A percentile compares a stretch with the other conserved stretches of the same genome.
These are phyloP conservation scores for Melanostoma scalare DNA, from an alignment of 2,888 invertebrate species.

Conservation along the genomic window DNA sequence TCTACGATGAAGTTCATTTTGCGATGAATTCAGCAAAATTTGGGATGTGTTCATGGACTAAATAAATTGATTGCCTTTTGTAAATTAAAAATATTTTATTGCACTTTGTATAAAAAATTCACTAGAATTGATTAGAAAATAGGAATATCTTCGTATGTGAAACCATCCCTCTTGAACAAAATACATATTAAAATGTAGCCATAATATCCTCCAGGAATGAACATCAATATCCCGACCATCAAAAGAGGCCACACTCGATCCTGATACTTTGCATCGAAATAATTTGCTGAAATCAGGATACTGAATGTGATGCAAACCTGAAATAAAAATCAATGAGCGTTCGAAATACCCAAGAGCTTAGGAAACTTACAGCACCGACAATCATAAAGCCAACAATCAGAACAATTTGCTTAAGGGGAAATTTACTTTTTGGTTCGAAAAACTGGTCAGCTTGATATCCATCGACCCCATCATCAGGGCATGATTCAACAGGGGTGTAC, in stretches of 20 bases:
- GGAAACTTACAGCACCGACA: slow-evolving; percentile 85
- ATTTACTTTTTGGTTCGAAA: slow-evolving; percentile 85
- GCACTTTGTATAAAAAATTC: not conserved
- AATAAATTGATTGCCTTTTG: slow-evolving; percentile 11
- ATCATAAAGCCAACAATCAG: slow-evolving; percentile 90
- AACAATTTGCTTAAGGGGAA: slow-evolving; percentile 93
- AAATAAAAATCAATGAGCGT: too few species aligned
- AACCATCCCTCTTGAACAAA: slow-evolving; percentile 75
- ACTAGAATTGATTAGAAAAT: slow-evolving; percentile 55
- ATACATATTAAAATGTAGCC: slow-evolving; percentile 94
- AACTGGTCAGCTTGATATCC: slow-evolving; percentile 83
- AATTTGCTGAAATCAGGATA: slow-evolving; percentile 90
- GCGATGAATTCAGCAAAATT: slow-evolving; percentile 52
- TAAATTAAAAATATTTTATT: slow-evolving; percentile 32
- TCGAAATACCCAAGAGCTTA: not conserved
- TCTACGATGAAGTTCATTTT: slow-evolving; percentile 18
- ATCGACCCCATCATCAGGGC: slow-evolving; percentile 53
- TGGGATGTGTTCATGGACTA: slow-evolving; percentile 35
- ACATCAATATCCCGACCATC: slow-evolving; percentile 93
- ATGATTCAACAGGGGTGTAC: slow-evolving; percentile 27
- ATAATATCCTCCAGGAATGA: slow-evolving; percentile 95
- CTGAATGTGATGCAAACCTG: slow-evolving; percentile 88
- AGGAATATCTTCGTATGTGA: slow-evolving; percentile 76
- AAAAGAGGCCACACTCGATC: slow-evolving; percentile 95
- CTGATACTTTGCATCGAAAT: slow-evolving; percentile 91